Conservation (phyloP, 2,113 vertebrate species). For the Romanogobio albipinnatus region DNA sequence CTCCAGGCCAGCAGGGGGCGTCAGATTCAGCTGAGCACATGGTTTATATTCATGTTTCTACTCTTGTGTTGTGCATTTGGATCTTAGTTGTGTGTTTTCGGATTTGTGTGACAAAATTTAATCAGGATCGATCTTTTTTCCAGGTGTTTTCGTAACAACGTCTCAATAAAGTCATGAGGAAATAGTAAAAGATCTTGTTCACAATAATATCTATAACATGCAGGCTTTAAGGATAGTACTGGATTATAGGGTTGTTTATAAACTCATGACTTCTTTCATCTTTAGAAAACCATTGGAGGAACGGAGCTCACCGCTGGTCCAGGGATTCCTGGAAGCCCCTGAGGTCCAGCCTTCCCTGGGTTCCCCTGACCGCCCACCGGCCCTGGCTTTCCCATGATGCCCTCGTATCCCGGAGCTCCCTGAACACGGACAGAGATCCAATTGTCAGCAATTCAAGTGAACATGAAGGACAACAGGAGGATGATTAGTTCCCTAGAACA, state of each 20-base stretch:
- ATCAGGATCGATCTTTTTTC: too few relatives aligned
- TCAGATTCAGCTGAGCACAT: too few relatives aligned
- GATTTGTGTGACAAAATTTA: too few relatives aligned
- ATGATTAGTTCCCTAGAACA: not conserved
- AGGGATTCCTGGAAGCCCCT: constrained; percentile 91
- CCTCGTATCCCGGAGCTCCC: constrained; percentile 90
- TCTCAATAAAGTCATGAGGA: too few relatives aligned
- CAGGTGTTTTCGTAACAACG: too few relatives aligned
- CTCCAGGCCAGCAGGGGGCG: too few relatives aligned
- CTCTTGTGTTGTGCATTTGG: too few relatives aligned
- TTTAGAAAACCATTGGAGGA: not conserved
- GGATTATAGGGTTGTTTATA: not conserved
- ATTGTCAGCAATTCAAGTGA: not conserved
- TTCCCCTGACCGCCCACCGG: constrained; percentile 91
- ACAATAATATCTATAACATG: too few relatives aligned
- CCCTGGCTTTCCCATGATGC: constrained; percentile 90
- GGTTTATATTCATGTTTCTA: too few relatives aligned
- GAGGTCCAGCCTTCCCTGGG: constrained; percentile 87
- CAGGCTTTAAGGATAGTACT: not conserved
- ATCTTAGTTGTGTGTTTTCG: too few relatives aligned
- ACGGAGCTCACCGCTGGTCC: constrained; percentile 85
- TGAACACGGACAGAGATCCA: constrained; percentile 58
- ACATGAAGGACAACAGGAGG: not conserved
- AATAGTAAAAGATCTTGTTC: too few relatives aligned
- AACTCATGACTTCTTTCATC: not conserved